Evolutionary conservation across 2,113 vertebrate genomes (phyloP).

Genomic region (Scartelaos histophorus): DNA sequence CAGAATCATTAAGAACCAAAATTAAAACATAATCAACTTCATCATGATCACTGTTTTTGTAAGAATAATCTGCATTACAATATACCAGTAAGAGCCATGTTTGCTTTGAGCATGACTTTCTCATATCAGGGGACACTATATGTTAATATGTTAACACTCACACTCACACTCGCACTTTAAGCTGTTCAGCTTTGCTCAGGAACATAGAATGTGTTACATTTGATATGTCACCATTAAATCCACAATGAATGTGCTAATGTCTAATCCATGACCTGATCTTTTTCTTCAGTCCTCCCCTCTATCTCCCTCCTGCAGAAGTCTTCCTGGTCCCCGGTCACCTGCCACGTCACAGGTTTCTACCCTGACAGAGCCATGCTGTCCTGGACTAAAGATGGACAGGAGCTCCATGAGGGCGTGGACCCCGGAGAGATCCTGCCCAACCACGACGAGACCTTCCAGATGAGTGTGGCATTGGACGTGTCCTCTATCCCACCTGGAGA

Average conservation of each 20-base stretch:
- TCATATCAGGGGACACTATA: no score
- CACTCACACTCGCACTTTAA: no score
- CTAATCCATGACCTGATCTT: not conserved
- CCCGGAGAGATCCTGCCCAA: not conserved
- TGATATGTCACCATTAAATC: no score
- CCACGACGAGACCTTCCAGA: conserved; percentile 5
- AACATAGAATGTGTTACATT: no score
- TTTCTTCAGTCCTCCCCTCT: not conserved
- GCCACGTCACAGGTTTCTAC: not conserved
- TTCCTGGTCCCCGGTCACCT: not conserved
- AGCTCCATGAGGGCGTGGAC: not conserved
- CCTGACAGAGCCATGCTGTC: not conserved
- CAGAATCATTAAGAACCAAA: no score
- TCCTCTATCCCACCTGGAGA: not conserved
- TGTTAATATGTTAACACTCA: no score
- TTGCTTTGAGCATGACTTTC: no score
- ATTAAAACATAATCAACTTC: no score
- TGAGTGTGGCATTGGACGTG: not conserved
- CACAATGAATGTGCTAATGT: not conserved
- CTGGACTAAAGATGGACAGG: not conserved
- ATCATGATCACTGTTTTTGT: no score
- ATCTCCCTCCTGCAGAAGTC: conserved; percentile 18
- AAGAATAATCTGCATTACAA: no score
- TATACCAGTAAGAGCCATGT: no score
- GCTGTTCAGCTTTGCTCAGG: no score